phyloP scores from a whole-genome alignment of 2,888 invertebrate genomes.

The Sminthurinus aureus region DNA sequence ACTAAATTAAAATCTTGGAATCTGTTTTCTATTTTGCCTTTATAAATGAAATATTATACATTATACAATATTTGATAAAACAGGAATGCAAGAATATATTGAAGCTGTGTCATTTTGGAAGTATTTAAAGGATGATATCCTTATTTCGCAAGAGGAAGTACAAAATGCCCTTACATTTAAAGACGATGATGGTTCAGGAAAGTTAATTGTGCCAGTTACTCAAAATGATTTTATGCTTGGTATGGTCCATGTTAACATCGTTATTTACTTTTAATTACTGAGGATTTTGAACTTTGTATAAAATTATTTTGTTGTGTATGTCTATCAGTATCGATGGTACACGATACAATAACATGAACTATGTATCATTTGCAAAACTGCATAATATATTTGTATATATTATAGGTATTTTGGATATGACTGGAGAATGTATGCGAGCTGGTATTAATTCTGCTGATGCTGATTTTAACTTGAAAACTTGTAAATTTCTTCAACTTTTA shows the following conservation, averaged over 20 bases:
- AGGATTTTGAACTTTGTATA: no score
- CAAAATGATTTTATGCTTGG: slow-evolving; percentile 72
- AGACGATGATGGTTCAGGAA: background rate
- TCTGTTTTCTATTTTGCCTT: background rate
- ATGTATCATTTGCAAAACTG: no score
- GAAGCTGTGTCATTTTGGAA: slow-evolving; percentile 84
- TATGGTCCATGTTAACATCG: no score
- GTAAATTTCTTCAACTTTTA: slow-evolving; percentile 30
- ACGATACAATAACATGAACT: no score
- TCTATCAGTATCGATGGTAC: no score
- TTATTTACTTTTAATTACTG: no score
- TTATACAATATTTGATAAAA: no score
- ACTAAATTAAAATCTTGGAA: background rate
- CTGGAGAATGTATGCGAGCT: slow-evolving; percentile 89
- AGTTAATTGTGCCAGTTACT: slow-evolving; percentile 60
- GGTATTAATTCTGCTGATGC: slow-evolving; percentile 70
- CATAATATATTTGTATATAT: no score
- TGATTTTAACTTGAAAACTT: slow-evolving; percentile 22
- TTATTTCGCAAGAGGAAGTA: slow-evolving; percentile 11
- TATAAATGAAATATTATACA: no score
- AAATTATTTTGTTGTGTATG: no score
- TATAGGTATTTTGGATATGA: slow-evolving; percentile 87
- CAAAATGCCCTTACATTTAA: slow-evolving; percentile 6
- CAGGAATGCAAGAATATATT: slow-evolving; percentile 79
- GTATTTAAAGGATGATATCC: slow-evolving; percentile 69